Percentiles rank a stretch among this genome's conserved stretches.
Evolutionary conservation across 1,140 invertebrate genomes (phyloP).

Genomic region (Mizuhopecten yessoensis): DNA sequence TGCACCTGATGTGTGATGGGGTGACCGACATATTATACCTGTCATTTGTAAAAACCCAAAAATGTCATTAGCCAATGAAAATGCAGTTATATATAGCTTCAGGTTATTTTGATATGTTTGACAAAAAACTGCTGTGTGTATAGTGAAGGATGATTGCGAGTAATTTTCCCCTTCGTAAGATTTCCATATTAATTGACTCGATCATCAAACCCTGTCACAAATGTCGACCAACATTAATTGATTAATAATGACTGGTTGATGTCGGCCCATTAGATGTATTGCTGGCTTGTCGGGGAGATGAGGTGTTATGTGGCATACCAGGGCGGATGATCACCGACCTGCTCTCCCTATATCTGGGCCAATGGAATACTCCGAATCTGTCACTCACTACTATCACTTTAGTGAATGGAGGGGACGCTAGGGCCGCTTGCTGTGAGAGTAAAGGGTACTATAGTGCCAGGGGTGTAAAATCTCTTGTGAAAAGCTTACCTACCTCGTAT

Average conservation of each 20-base stretch:
- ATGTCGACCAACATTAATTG: constrained; percentile 33
- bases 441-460: not conserved
- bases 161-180: not conserved
- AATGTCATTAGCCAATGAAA: constrained; percentile 1
- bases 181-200: constrained; percentile 29
- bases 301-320: constrained; percentile 11
- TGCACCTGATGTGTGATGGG: not conserved
- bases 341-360: not conserved
- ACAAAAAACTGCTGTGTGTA: not conserved
- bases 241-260: constrained; percentile 23
- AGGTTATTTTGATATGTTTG: constrained; percentile 11
- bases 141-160: not conserved
- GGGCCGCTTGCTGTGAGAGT: not conserved
- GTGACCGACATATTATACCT: not conserved
- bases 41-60: constrained; percentile 1
- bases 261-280: constrained; percentile 31
- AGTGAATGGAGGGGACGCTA: not conserved
- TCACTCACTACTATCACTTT: constrained; percentile 38
- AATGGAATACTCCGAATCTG: not conserved
- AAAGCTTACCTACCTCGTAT: not conserved
- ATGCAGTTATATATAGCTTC: constrained; percentile 19
- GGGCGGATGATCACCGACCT: not conserved
- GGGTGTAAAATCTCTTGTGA: constrained; percentile 26
- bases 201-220: not conserved
- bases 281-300: not conserved